These are phyloP conservation scores for Toxotes chatareus DNA, from an alignment of 2,113 vertebrate genomes.

Conservation along the genomic window DNA sequence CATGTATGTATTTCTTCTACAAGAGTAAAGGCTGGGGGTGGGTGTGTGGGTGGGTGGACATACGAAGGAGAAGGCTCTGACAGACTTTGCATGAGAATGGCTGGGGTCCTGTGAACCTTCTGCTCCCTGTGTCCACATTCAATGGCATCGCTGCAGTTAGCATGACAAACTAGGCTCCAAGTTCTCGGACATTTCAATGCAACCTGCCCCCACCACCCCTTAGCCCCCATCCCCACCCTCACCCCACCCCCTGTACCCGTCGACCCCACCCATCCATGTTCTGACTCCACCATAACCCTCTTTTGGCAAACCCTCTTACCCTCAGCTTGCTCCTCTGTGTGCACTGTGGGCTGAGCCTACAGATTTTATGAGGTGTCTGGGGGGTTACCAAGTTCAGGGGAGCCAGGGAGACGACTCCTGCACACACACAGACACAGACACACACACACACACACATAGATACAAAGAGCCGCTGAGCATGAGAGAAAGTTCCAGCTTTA, in stretches of 20 bases:
- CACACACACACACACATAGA: conserved; percentile 14
- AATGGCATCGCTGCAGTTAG: conserved; percentile 80
- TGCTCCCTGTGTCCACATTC: conserved; percentile 82
- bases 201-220: neutral
- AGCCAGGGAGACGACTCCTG: conserved; percentile 20
- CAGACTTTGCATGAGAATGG: conserved; percentile 85
- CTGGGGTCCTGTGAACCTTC: conserved; percentile 85
- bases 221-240: no score
- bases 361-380: conserved; percentile 56
- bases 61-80: conserved; percentile 57
- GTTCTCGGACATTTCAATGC: conserved; percentile 71
- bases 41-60: conserved; percentile 28
- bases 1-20: conserved; percentile 67
- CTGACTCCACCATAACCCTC: conserved; percentile 36
- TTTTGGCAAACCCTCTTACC: conserved; percentile 18
- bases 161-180: conserved; percentile 84
- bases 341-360: conserved; percentile 30
- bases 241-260: neutral
- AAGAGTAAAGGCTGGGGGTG: conserved; percentile 29
- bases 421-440: conserved; percentile 11
- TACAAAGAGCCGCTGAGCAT: neutral
- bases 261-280: conserved; percentile 20
- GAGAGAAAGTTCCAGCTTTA: neutral
- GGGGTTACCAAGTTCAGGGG: conserved; percentile 69
- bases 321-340: conserved; percentile 46